Percentiles rank a stretch among this genome's conserved stretches.
These are phyloP conservation scores for Sesia apiformis DNA, from an alignment of 2,888 invertebrate species.

Conservation along the genomic window DNA sequence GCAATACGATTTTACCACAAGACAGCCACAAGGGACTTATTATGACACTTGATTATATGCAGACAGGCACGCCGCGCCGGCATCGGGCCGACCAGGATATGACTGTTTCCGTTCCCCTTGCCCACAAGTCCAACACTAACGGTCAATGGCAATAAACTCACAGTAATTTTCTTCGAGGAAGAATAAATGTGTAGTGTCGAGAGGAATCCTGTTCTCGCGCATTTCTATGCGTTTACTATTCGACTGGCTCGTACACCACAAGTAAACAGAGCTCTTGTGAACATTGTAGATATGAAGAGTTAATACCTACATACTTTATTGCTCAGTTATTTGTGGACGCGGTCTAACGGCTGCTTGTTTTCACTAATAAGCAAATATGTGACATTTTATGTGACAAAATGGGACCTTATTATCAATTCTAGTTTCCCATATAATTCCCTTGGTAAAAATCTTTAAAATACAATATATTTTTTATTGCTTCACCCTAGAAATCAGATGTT, in stretches of 20 bases:
- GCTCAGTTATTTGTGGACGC: too few species aligned
- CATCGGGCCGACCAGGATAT: constrained; percentile 46
- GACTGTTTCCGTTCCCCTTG: constrained; percentile 53
- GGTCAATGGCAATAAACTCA: constrained; percentile 30
- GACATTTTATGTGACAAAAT: too few species aligned
- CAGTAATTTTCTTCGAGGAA: constrained; percentile 20
- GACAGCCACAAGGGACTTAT: not conserved
- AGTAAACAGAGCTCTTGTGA: not conserved
- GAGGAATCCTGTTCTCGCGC: not conserved
- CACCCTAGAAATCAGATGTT: too few species aligned
- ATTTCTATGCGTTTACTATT: not conserved
- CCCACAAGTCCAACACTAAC: constrained; percentile 37
- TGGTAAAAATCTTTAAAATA: too few species aligned
- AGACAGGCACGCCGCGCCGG: constrained; percentile 22
- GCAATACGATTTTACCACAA: too few species aligned
- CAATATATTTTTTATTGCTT: too few species aligned
- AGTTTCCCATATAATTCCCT: too few species aligned
- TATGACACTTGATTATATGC: not conserved
- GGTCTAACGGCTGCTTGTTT: too few species aligned
- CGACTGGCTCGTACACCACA: not conserved
- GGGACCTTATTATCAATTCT: too few species aligned
- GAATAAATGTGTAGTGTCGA: constrained; percentile 8
- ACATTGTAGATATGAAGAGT: too few species aligned
- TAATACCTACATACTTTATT: too few species aligned
- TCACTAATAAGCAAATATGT: too few species aligned